Conservation (phyloP, 2,113 vertebrate genomes). For the Elachura formosa region DNA sequence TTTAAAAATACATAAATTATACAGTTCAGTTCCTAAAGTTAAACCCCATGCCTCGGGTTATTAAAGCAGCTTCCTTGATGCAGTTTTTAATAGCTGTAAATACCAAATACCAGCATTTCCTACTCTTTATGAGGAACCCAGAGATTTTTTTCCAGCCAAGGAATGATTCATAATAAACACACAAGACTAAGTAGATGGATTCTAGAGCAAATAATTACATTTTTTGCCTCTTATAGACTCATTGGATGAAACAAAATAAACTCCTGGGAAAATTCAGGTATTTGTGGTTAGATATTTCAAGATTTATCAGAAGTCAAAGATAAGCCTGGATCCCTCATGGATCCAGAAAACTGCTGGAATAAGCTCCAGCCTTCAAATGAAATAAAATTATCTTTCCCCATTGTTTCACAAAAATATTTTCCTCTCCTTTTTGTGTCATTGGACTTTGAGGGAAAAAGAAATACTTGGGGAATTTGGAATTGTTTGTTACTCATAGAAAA, state of each 20-base stretch:
- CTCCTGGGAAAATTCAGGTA: background rate
- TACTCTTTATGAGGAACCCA: slow-evolving; percentile 38
- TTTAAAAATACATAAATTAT: background rate
- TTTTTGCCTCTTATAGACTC: background rate
- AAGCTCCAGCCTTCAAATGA: background rate
- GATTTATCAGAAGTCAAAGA: slow-evolving; percentile 40
- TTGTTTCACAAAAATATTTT: background rate
- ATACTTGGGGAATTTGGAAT: background rate
- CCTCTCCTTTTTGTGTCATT: background rate
- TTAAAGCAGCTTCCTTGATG: slow-evolving; percentile 35
- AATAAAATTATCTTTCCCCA: background rate
- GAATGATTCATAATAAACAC: slow-evolving; percentile 34
- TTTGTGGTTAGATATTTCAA: slow-evolving; percentile 55
- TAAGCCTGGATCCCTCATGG: background rate
- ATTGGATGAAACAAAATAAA: slow-evolving; percentile 33
- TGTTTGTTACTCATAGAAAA: background rate
- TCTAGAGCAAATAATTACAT: background rate
- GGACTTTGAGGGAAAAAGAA: background rate
- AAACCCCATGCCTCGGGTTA: slow-evolving; percentile 3
- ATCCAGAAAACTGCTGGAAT: background rate
- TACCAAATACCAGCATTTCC: slow-evolving; percentile 43
- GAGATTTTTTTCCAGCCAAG: background rate
- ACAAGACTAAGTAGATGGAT: background rate
- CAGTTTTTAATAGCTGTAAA: slow-evolving; percentile 53
- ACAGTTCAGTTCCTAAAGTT: background rate